Base-by-base conservation (phyloP, 2,888 invertebrate genomes). In the Drosophila pegasa region DNA sequence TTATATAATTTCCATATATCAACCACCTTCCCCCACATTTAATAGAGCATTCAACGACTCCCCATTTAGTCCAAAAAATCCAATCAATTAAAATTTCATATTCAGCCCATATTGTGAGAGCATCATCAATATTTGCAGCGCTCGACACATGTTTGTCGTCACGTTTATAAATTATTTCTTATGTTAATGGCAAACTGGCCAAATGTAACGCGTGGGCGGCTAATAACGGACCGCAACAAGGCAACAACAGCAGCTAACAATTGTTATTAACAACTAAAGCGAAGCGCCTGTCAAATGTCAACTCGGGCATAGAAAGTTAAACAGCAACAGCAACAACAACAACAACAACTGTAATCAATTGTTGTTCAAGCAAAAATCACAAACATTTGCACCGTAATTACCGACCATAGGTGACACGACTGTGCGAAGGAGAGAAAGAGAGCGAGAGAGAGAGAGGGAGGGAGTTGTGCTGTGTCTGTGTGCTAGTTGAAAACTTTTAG, bases 331-430 rank as follows among this genome's bases (percentile, higher is more conserved):
- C 51, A 62, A 35, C n/a, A 58, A 31, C 33, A 58, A 48, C 51
- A n/a, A 69, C 81, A 71, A 71, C 47, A 86, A 80, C 77, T 65
- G 78, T 71, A 88, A 84, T 84, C 84, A 86, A 84, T 84, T 88
- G 84, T 75, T 88, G 88, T 85, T 84, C 66, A 50, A 71, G 73
- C 70, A 73, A 71, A 88, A 87, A 84, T 87, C 88, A 72, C 72
- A 75, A 83, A 73, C 83, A 77, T 88, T 86, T 80, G 72, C 71
- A 60, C 71, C 71, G 75, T 83, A 88, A 84, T 84, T 88, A 88
- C 80, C 73, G 67, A 48, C 35, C 56, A 71, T 60, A 70, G 64
- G 67, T 48, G 56, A 59, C 14, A 10, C 35, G 18, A 2, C n/a
- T 14, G 38, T 27, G 18, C 18, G 38, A 14, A 0, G 18, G 25